Evolutionary conservation across 2,888 invertebrate species (phyloP), one percentile per base, ranked within the genome.

Genomic region (Synergus umbraculus): DNA sequence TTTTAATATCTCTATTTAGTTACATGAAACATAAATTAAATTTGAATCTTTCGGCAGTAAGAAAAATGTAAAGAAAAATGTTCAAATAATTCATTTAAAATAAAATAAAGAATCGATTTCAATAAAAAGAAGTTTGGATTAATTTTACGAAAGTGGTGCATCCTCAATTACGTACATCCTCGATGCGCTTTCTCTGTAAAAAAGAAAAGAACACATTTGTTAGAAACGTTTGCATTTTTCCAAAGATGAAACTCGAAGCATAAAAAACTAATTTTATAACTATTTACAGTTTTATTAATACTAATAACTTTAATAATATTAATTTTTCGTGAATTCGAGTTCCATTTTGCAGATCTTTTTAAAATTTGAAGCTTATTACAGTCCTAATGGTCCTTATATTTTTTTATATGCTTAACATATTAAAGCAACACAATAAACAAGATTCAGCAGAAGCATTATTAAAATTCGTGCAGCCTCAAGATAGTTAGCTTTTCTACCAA

Each of bases 101-200:
- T 10, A n/a, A 54, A 54, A 7, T 18, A 18, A 9, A 4, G 3
- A 58, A 18, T 10, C 18, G 8, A n/a, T 54, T 0, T n/a, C 8
- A n/a, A n/a, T 8, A 3, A 54, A 54, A n/a, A 58, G 8, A 58
- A 58, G 18, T 58, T 18, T 9, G 7, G 1, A 18, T 82, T 79
- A 65, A 77, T 43, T 46, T 41, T 22, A 78, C 76, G 76, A 80
- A 79, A 63, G 73, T 64, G 12, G 60, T 80, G 77, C 78, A 9
- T 73, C 83, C 76, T 82, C 91, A 92, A 91, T 93, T 95, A 94
- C 94, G 93, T 94, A 96, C 96, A 95, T 96, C 96, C 93, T 96
- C 96, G 93, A 96, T 93, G 93, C 95, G 95, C 93, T 95, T 96
- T 94, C 94, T 96, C 96, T 96, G 95, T 88, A 95, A 95, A 94